Percentiles rank a stretch among this genome's conserved stretches.
Evolutionary conservation across 2,888 invertebrate species (phyloP).

Genomic region (Cerceris rybyensis): DNA sequence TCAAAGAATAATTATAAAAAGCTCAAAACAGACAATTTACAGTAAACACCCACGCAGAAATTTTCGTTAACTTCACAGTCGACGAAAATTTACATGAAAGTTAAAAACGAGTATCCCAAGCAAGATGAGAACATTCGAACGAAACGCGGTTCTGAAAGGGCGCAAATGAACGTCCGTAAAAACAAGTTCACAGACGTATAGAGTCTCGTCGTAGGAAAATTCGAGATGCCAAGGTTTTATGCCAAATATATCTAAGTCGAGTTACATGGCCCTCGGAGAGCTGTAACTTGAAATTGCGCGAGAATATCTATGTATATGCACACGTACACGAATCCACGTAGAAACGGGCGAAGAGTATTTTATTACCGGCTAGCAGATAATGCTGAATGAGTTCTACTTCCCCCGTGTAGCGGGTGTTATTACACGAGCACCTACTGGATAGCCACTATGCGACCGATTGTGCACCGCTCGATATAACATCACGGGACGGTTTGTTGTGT

Average conservation of each 20-base stretch:
- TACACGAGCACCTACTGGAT: slow-evolving; percentile 45
- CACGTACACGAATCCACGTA: slow-evolving; percentile 13
- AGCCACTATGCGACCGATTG: slow-evolving; percentile 40
- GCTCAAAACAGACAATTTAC: background rate
- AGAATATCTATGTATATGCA: slow-evolving; percentile 4
- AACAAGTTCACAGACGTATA: slow-evolving; percentile 9
- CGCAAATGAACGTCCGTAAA: slow-evolving; percentile 16
- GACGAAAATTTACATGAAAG: background rate
- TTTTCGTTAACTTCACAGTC: background rate
- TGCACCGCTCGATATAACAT: slow-evolving; percentile 7
- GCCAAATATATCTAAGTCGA: slow-evolving; percentile 44
- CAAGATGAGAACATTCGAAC: background rate
- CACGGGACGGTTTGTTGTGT: background rate
- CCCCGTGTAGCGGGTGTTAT: slow-evolving; percentile 38
- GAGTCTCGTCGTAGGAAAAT: slow-evolving; percentile 11
- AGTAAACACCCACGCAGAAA: background rate
- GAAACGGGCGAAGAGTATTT: slow-evolving; percentile 63
- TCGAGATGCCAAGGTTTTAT: slow-evolving; percentile 37
- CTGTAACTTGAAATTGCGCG: slow-evolving; percentile 51
- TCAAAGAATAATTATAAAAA: background rate
- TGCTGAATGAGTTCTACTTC: slow-evolving; percentile 55
- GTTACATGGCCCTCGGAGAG: slow-evolving; percentile 37
- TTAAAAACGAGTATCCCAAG: background rate
- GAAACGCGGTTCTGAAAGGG: background rate
- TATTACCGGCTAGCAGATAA: slow-evolving; percentile 66